These are phyloP conservation scores for Nicator chloris DNA, from an alignment of 2,113 vertebrate genomes.

Conservation along the genomic window DNA sequence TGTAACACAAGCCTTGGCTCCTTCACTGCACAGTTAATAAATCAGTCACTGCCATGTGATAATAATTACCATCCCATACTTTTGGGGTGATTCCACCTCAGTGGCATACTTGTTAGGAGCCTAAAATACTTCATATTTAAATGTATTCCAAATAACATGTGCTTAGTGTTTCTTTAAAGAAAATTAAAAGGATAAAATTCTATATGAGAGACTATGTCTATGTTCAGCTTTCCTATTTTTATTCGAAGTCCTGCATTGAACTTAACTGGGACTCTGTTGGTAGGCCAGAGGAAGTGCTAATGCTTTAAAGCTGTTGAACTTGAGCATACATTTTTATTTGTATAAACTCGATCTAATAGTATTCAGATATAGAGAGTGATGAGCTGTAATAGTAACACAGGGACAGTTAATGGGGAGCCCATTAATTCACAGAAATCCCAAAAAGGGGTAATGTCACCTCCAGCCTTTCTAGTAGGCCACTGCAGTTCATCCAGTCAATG, in stretches of 20 bases:
- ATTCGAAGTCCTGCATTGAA: not conserved
- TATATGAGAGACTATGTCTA: not conserved
- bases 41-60: not conserved
- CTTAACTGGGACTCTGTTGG: not conserved
- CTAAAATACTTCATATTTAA: not conserved
- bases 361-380: not conserved
- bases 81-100: not conserved
- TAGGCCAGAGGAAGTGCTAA: not conserved
- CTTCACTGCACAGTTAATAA: not conserved
- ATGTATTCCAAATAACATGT: not conserved
- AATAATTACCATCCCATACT: not conserved
- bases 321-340: not conserved
- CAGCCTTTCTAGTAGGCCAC: not conserved
- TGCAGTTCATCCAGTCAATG: not conserved
- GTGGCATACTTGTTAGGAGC: not conserved
- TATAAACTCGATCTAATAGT: not conserved
- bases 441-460: not conserved
- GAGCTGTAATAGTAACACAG: not conserved
- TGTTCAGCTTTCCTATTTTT: not conserved
- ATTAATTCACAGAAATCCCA: not conserved
- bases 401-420: not conserved
- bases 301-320: not conserved
- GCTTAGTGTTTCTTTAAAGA: not conserved
- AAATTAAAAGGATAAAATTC: not conserved
- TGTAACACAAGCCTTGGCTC: not conserved